phyloP scores from a whole-genome alignment of 2,888 invertebrate species.

The Agrilus mali region DNA sequence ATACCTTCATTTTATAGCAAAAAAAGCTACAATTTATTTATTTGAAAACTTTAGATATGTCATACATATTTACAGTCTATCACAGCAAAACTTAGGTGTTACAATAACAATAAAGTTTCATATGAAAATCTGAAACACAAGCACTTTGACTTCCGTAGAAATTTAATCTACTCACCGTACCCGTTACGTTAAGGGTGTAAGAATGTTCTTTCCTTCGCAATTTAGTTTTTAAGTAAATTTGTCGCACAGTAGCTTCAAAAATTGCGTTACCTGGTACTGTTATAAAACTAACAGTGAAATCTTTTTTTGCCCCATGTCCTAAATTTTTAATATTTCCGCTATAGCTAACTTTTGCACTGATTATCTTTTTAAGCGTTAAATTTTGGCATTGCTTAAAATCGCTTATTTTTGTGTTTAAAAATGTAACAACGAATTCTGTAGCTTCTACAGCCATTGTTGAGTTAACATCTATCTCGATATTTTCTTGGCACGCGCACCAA shows the following conservation, averaged over 20 bases:
- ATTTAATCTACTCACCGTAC: slow-evolving; percentile 66
- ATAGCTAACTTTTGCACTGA: slow-evolving; percentile 53
- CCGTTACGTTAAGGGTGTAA: slow-evolving; percentile 42
- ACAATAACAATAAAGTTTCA: slow-evolving; percentile 71
- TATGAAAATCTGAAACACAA: slow-evolving; percentile 60
- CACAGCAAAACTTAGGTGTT: slow-evolving; percentile 7
- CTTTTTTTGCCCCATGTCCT: slow-evolving; percentile 37
- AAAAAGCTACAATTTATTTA: too few species aligned
- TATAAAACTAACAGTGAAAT: slow-evolving; percentile 50
- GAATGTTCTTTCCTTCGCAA: slow-evolving; percentile 21
- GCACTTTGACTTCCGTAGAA: slow-evolving; percentile 69
- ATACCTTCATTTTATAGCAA: too few species aligned
- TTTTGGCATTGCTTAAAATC: slow-evolving; percentile 52
- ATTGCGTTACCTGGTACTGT: slow-evolving; percentile 56
- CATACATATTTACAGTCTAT: too few species aligned
- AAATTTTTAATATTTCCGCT: slow-evolving; percentile 30
- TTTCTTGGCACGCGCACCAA: slow-evolving; percentile 80
- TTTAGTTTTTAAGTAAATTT: slow-evolving; percentile 18
- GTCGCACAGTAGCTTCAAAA: slow-evolving; percentile 67
- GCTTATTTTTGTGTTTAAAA: slow-evolving; percentile 51
- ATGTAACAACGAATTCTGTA: slow-evolving; percentile 46
- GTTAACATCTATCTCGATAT: slow-evolving; percentile 40
- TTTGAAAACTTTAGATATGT: too few species aligned
- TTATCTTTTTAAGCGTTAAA: slow-evolving; percentile 47
- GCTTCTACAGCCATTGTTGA: slow-evolving; percentile 44